Base-by-base conservation (phyloP, 2,888 invertebrate genomes). In the Prosapia bicincta region DNA sequence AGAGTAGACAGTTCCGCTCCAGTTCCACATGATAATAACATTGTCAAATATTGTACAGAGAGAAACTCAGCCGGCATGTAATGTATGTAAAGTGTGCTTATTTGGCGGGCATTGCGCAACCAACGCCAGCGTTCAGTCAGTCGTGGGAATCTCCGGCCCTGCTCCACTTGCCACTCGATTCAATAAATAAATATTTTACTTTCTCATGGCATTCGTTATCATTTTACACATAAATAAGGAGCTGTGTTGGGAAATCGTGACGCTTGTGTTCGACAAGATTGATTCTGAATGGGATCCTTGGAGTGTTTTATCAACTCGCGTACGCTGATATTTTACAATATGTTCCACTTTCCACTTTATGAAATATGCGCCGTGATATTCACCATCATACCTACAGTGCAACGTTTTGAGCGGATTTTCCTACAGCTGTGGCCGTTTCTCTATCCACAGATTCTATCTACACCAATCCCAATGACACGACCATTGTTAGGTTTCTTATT, bases 21-120 rank as follows among this genome's bases (percentile, higher is more conserved):
- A 73, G 73, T 67, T 73, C 66, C 73, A 24, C 13, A 6, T 38
- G 73, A 73, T 68, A 73, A 73, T 73, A 73, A 73, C 73, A 73
- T 69, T 73, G 73, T 73, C 73, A 69, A 73, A 73, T 43, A 69
- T 68, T 28, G 73, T 54, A 54, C 3, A 3, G 54, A 20, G 54
- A 54, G 54, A 54, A 54, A 54, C 54, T 54, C 54, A 54, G 54
- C 20, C 3, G 20, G 20, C 54, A 54, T 54, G 54, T 54, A 54
- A 54, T 54, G 54, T 54, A 54, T 54, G 54, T 54, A 54, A 54
- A 54, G 54, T 54, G 54, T 20, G n/a, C n/a, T n/a, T n/a, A n/a
- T n/a, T n/a, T n/a, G n/a, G 20, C 54, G 20, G 20, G 13, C 20
- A 54, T 54, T 10, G 13, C 20, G 54, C 54, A 54, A 54, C 3